These are phyloP conservation scores for Auanema sp. DNA, from an alignment of 2,888 invertebrate species.

Conservation along the genomic window DNA sequence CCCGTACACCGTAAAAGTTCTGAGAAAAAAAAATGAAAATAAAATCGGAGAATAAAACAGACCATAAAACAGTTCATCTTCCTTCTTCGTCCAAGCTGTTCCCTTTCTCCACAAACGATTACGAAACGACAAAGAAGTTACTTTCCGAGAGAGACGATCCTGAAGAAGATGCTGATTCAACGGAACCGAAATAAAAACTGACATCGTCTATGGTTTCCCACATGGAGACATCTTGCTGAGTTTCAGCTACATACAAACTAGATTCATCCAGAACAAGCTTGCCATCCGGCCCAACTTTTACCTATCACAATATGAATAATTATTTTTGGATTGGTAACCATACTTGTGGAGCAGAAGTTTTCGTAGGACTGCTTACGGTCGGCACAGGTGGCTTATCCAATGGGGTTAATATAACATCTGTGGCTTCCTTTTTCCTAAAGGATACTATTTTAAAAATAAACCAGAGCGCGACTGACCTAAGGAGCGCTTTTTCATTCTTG, in stretches of 20 bases:
- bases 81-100: constrained; percentile 44
- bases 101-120: constrained; percentile 39
- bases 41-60: background rate
- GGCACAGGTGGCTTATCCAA: background rate
- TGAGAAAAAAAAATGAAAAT: constrained; percentile 18
- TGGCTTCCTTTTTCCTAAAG: background rate
- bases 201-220: constrained; percentile 58
- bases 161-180: constrained; percentile 11
- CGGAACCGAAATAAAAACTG: constrained; percentile 3
- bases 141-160: constrained; percentile 45
- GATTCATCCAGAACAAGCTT: constrained; percentile 50
- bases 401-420: constrained; percentile 15
- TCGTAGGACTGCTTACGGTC: background rate
- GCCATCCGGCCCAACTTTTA: constrained; percentile 53
- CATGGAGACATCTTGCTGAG: constrained; percentile 24
- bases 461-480: constrained; percentile 31
- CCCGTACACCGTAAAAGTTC: constrained; percentile 57
- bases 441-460: background rate
- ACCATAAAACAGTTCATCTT: constrained; percentile 60
- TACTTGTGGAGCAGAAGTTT: constrained; percentile 25
- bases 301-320: constrained; percentile 21
- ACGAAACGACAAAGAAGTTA: constrained; percentile 54
- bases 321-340: background rate
- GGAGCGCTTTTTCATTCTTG: constrained; percentile 42
- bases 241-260: constrained; percentile 44